Percentiles rank a stretch among this genome's conserved stretches.
phyloP scores from a whole-genome alignment of 2,113 vertebrate genomes.

The Pterocles burchelli region DNA sequence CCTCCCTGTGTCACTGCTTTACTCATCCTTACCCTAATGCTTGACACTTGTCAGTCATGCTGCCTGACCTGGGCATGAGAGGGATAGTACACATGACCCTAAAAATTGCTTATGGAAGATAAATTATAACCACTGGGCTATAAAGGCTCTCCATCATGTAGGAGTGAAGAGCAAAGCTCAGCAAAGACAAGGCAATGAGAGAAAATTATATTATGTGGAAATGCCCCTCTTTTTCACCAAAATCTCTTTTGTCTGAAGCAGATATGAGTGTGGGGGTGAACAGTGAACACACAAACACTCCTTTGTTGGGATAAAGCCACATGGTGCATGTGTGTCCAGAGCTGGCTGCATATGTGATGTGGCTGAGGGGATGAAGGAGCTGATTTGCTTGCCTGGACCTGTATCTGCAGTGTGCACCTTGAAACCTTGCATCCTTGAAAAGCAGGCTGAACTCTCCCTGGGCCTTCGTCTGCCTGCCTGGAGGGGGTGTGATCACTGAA shows the following conservation, averaged over 20 bases:
- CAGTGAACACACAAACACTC: not conserved
- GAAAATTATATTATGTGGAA: not conserved
- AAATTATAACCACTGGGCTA: not conserved
- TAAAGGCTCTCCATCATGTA: not conserved
- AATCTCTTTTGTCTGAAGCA: not conserved
- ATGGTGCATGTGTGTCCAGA: not conserved
- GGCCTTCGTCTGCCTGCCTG: not conserved
- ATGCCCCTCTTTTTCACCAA: not conserved
- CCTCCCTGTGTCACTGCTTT: not conserved
- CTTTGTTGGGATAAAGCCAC: constrained; percentile 24
- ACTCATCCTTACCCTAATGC: not conserved
- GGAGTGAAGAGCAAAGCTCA: not conserved
- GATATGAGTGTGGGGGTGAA: not conserved
- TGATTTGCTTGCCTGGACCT: not conserved
- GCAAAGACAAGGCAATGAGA: not conserved
- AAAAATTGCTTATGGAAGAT: not conserved
- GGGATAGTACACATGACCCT: not conserved
- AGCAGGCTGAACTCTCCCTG: not conserved
- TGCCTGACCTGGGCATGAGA: not conserved
- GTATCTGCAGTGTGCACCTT: not conserved
- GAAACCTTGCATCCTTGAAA: not conserved
- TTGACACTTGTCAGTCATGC: not conserved
- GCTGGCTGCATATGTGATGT: not conserved
- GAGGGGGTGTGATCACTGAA: not conserved
- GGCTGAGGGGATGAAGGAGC: not conserved